Conservation (phyloP, 92 coral and sea anemone genomes). For the Parazoanthus swiftii region DNA sequence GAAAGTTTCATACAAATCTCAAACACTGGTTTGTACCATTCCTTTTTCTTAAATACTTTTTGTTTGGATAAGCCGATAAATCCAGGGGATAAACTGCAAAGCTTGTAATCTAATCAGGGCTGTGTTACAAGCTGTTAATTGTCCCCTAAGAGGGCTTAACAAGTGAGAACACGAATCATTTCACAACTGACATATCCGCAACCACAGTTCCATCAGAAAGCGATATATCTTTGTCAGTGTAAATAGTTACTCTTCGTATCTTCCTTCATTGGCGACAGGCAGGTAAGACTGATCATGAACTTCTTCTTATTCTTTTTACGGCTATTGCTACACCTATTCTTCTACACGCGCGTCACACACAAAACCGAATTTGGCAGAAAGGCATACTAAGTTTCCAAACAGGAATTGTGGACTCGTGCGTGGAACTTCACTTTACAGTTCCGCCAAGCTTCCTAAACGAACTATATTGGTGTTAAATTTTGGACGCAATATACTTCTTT, state of each 20-base stretch:
- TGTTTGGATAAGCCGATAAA: not conserved
- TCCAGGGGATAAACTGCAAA: not conserved
- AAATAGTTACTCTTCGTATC: not conserved
- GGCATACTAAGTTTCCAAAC: no score
- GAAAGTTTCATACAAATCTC: no score
- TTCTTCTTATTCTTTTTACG: not conserved
- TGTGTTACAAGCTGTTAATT: conserved; percentile 1
- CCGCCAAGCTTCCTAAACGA: not conserved
- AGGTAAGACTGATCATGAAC: not conserved
- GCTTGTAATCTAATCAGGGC: not conserved
- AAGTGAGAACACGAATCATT: not conserved
- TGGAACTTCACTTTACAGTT: not conserved
- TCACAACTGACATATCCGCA: not conserved
- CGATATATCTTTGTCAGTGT: not conserved
- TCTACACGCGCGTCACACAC: not conserved
- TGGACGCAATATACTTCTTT: not conserved
- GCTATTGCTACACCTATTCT: not conserved
- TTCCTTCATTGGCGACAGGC: not conserved
- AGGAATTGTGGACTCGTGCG: no score
- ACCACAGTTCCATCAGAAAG: not conserved
- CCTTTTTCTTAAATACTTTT: not conserved
- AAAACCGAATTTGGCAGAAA: no score
- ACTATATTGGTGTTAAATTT: not conserved
- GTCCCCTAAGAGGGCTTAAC: not conserved
- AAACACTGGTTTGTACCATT: not conserved